Evolutionary conservation across 2,797 vertebrate species (phyloP).

Genomic region (Argya squamiceps): DNA sequence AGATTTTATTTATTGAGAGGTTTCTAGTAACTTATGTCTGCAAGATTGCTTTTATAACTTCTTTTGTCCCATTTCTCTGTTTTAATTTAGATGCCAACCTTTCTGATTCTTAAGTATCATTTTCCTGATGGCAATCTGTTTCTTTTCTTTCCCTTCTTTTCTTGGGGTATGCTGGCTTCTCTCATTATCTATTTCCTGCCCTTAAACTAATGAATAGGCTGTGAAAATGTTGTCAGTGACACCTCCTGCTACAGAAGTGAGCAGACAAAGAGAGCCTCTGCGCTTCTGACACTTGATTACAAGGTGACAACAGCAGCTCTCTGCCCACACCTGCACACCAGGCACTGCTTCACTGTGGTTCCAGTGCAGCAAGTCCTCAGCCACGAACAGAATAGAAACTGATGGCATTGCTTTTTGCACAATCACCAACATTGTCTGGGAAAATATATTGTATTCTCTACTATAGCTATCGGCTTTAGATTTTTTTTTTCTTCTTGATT

Average conservation of each 20-base stretch:
- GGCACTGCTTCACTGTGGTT: background rate
- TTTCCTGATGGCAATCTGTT: background rate
- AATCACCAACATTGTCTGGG: background rate
- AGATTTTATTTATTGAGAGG: background rate
- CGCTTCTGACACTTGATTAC: background rate
- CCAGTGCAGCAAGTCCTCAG: background rate
- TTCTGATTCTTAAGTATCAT: background rate
- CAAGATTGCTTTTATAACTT: background rate
- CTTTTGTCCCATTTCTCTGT: background rate
- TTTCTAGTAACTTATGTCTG: background rate
- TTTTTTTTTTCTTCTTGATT: background rate
- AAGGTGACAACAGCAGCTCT: background rate
- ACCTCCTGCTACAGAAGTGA: background rate
- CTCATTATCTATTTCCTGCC: background rate
- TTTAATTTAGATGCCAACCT: background rate
- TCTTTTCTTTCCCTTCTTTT: background rate
- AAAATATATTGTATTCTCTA: background rate
- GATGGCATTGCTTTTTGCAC: background rate
- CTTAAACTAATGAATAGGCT: background rate
- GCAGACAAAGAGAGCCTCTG: background rate
- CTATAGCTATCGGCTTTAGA: background rate
- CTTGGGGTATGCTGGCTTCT: background rate
- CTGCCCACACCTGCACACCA: fast-evolving
- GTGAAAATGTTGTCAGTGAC: background rate
- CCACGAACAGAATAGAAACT: background rate